Evolutionary conservation across 1,140 invertebrate genomes (phyloP).

Genomic region (Antheraea pernyi): DNA sequence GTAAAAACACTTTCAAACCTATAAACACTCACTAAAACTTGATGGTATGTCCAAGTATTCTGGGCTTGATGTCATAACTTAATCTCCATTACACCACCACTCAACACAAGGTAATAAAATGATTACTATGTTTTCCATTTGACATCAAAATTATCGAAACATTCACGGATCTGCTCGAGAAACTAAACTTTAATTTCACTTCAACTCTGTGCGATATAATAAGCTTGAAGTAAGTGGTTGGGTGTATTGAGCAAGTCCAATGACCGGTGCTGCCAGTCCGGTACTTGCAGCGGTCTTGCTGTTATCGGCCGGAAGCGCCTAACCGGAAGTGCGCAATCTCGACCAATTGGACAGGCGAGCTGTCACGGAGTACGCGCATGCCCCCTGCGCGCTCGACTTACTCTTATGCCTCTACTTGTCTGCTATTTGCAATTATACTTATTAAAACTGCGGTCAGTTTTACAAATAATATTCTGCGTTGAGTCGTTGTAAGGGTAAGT

Average conservation of each 20-base stretch:
- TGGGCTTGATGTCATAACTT: too few species aligned
- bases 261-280: slow-evolving; percentile 59
- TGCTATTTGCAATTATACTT: neutral
- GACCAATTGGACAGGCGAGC: slow-evolving; percentile 63
- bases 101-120: too few species aligned
- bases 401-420: slow-evolving; percentile 19
- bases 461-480: too few species aligned
- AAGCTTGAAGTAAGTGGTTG: slow-evolving; percentile 22
- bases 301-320: slow-evolving; percentile 66
- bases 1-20: too few species aligned
- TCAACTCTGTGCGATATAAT: slow-evolving; percentile 13
- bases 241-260: slow-evolving; percentile 46
- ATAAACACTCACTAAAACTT: too few species aligned
- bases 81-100: too few species aligned
- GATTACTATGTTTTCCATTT: too few species aligned
- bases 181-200: neutral
- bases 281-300: slow-evolving; percentile 48
- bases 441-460: too few species aligned
- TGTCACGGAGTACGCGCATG: slow-evolving; percentile 66
- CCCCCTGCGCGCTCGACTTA: slow-evolving; percentile 29
- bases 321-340: slow-evolving; percentile 73
- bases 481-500: too few species aligned
- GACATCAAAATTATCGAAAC: neutral
- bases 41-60: too few species aligned
- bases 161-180: neutral